These are phyloP conservation scores for Eulemur rufifrons DNA, from an alignment of 2,113 vertebrate genomes.

Conservation along the genomic window DNA sequence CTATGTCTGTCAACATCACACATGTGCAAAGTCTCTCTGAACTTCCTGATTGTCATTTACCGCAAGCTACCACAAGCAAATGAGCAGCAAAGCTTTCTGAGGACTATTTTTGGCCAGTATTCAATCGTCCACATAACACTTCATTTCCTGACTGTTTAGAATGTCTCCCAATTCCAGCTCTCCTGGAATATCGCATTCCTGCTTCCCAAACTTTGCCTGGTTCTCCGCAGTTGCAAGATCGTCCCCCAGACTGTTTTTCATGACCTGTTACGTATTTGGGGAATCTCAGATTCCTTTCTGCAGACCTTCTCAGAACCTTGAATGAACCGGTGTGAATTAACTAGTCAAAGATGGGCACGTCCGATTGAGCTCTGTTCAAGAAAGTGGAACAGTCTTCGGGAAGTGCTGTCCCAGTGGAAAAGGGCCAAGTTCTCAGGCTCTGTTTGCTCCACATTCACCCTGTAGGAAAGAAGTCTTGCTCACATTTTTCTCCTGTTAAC, in stretches of 20 bases:
- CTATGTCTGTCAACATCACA: neutral
- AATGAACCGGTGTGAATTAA: neutral
- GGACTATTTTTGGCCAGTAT: neutral
- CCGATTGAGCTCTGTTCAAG: accelerated
- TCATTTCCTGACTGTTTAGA: neutral
- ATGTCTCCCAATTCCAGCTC: neutral
- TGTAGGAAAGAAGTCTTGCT: neutral
- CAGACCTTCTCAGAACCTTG: neutral
- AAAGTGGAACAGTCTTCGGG: neutral
- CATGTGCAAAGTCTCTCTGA: neutral
- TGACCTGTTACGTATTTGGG: neutral
- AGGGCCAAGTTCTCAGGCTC: neutral
- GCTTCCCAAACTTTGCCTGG: neutral
- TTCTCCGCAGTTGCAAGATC: neutral
- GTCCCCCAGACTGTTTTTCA: neutral
- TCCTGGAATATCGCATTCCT: neutral
- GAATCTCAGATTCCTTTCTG: neutral
- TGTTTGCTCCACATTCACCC: neutral
- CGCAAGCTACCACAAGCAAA: slow-evolving; percentile 1
- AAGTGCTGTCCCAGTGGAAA: neutral
- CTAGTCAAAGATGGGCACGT: neutral
- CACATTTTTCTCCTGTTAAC: neutral
- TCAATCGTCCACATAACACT: too few species aligned
- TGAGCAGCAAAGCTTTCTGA: neutral
- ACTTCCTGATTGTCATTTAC: neutral